Base-by-base conservation (phyloP, 2,888 invertebrate species). In the Epinotia brunnichana region DNA sequence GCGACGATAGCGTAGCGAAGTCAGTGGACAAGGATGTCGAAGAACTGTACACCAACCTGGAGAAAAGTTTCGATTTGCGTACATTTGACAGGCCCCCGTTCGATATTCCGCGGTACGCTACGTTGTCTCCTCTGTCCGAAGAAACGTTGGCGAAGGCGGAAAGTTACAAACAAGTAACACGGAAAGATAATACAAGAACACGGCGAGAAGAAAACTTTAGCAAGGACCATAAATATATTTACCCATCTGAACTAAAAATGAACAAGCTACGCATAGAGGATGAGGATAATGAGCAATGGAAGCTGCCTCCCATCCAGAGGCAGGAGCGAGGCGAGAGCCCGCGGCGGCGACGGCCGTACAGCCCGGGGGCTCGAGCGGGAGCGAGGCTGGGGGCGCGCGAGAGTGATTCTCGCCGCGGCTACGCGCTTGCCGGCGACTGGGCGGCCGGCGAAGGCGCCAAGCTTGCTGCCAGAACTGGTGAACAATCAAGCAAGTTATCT, bases 121-220 rank as follows among this genome's bases (percentile, higher is more conserved):
- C 83, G 10, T 78, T 92, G 24, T 88, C 92, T 5, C 90, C 93
- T n/a, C 77, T 92, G 3, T 87, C 89, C 17, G 92, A 93, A 79
- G 93, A 92, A 76, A 86, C 90, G 2, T 75, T 76, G n/a, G 74
- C 77, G n/a, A 87, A 80, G 64, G 86, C 82, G 77, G 84, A 85
- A 10, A 90, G 85, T 11, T 39, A 15, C 48, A 48, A 7, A 48
- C 7, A 48, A 19, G 35, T 19, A 39, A 39, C 64, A 13, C 51
- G 63, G 24, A 48, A 29, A 29, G n/a, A 48, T 10, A 51, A 2
- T 29, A 53, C 51, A 51, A 53, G 51, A 17, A 63, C 51, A 4
- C 35, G 54, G 15, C 53, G 35, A 13, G 39, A 54, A 39, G 54
- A 64, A n/a, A 35, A 17, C 39, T 39, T 15, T 19, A 10, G 24